Conservation (phyloP, 1,140 invertebrate species). For the Carcinoscorpius rotundicauda region DNA sequence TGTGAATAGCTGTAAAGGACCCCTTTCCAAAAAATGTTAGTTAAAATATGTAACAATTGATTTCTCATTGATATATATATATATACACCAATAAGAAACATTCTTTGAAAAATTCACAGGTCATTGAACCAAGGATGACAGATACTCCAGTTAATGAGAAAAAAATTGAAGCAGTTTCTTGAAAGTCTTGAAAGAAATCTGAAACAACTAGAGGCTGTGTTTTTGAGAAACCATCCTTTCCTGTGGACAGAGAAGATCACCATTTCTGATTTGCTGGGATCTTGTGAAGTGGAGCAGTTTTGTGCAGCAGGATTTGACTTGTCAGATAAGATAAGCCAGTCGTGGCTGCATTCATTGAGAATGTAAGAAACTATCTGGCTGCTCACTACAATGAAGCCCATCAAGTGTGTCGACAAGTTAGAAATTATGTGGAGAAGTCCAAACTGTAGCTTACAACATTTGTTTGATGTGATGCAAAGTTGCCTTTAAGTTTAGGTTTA, state of each 20-base stretch:
- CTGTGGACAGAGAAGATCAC: slow-evolving; percentile 51
- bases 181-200: slow-evolving; percentile 6
- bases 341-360: slow-evolving; percentile 48
- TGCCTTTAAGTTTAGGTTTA: too few relatives aligned
- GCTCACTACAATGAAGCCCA: slow-evolving; percentile 56
- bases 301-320: slow-evolving; percentile 50
- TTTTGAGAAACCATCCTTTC: slow-evolving; percentile 43
- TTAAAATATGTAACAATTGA: too few relatives aligned
- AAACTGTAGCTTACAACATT: slow-evolving; percentile 3
- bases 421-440: slow-evolving; percentile 6
- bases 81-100: too few relatives aligned
- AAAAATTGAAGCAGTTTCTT: slow-evolving; percentile 9
- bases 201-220: slow-evolving; percentile 31
- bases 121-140: slow-evolving; percentile 24
- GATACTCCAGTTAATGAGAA: slow-evolving; percentile 22
- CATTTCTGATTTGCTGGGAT: slow-evolving; percentile 63
- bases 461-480: too few relatives aligned
- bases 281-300: slow-evolving; percentile 73
- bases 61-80: too few relatives aligned
- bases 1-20: too few relatives aligned
- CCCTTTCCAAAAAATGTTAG: too few relatives aligned
- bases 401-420: slow-evolving; percentile 33
- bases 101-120: slow-evolving; percentile 19
- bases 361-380: slow-evolving; percentile 42
- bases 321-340: slow-evolving; percentile 41